These are phyloP conservation scores for Psettodes erumei DNA, from an alignment of 2,113 vertebrate genomes.

Conservation along the genomic window DNA sequence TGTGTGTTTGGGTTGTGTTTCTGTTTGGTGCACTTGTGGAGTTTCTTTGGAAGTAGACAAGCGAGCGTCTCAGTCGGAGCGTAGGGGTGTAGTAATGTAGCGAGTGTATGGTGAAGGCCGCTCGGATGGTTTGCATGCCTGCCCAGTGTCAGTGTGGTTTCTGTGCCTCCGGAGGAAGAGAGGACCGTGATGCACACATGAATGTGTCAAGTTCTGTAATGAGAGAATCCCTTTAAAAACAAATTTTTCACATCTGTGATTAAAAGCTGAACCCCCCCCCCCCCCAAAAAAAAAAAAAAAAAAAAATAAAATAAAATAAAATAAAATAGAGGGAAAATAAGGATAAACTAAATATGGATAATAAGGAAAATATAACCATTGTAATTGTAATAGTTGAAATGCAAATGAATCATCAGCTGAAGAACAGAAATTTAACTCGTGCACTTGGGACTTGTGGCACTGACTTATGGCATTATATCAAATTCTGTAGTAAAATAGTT, in stretches of 20 bases:
- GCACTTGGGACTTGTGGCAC: not conserved
- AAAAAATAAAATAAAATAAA: too few relatives aligned
- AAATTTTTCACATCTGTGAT: not conserved
- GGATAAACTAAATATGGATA: not conserved
- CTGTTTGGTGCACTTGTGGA: not conserved
- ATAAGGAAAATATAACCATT: not conserved
- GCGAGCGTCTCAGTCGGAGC: conserved; percentile 58
- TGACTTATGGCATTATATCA: not conserved
- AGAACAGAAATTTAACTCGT: not conserved
- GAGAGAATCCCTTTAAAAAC: not conserved
- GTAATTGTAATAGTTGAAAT: too few relatives aligned
- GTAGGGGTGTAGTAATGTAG: conserved; percentile 72
- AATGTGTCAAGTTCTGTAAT: not conserved
- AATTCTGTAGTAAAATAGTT: not conserved
- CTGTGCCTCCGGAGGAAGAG: conserved; percentile 6
- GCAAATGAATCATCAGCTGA: too few relatives aligned
- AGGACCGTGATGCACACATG: conserved; percentile 17
- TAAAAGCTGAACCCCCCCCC: too few relatives aligned
- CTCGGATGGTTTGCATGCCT: conserved; percentile 72
- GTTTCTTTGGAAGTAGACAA: conserved; percentile 34
- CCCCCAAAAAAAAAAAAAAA: too few relatives aligned
- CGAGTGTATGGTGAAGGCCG: conserved; percentile 65
- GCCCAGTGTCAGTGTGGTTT: conserved; percentile 14
- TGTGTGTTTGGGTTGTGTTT: conserved; percentile 19
- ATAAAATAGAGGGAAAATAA: too few relatives aligned